phyloP scores from a whole-genome alignment of 64 coral and sea anemone species.

The Cladopsammia gracilis region DNA sequence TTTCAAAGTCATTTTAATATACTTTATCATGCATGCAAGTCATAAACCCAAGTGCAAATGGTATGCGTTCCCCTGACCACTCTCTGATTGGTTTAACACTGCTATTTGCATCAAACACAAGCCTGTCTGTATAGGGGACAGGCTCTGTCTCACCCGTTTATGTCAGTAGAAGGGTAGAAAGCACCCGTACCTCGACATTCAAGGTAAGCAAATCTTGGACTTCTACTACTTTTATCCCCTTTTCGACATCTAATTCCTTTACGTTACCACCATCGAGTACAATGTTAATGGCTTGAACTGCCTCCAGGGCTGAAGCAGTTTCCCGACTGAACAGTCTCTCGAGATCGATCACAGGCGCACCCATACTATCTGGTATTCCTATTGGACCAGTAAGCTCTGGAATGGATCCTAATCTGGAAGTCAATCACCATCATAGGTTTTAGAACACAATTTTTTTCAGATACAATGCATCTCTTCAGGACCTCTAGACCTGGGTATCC shows the following conservation, averaged over 20 bases:
- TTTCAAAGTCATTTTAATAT: no score
- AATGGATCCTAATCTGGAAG: constrained; percentile 58
- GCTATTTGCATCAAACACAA: no score
- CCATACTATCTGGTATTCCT: constrained; percentile 79
- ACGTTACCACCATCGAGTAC: constrained; percentile 8
- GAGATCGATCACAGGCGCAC: constrained; percentile 80
- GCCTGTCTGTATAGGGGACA: no score
- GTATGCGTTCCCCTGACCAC: no score
- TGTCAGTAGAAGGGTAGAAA: no score
- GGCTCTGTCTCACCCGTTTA: no score
- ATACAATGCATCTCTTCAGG: no score
- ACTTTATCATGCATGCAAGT: no score
- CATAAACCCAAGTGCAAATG: no score
- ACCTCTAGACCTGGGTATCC: no score
- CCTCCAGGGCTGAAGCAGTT: constrained; percentile 23
- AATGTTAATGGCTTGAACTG: constrained; percentile 45
- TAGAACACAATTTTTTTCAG: no score
- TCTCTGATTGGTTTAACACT: no score
- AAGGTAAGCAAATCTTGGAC: background rate
- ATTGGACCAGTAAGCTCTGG: constrained; percentile 59
- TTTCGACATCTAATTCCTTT: background rate
- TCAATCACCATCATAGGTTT: background rate
- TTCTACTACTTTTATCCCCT: background rate
- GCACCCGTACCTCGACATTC: background rate
- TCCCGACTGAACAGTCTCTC: constrained; percentile 76